Evolutionary conservation across 2,113 vertebrate species (phyloP), one percentile per base, ranked within the genome.

Genomic region (Bostrychus sinensis): DNA sequence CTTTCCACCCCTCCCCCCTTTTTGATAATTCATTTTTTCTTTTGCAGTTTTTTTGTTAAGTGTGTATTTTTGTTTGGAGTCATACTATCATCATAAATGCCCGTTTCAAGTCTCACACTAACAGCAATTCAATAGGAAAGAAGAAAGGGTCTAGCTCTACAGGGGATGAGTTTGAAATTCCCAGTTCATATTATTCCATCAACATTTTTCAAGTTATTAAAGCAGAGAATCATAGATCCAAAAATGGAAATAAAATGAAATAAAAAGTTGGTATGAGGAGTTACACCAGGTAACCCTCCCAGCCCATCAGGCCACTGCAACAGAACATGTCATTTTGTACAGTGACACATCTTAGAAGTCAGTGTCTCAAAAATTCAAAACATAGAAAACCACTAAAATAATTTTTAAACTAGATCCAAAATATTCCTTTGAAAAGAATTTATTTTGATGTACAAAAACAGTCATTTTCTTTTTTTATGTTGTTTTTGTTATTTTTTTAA

Each of bases 341-440:
- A 91, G 94, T 93, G 94, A 94, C 93, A 66, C 72, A 72, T 94
- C 91, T 84, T 90, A 90, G 92, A 94, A 94, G 88, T 91, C 85
- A 88, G 88, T 81, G 83, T 88, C 80, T 89, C 68, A 80, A 86
- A 91, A 89, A 88, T 56, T 84, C 89, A 83, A 89, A 96, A 97
- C 93, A 95, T 98, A 98, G 92, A 98, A 98, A 99, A 97, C 85
- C 93, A 93, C 93, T 94, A 95, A 98, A 97, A 96, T 96, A 95
- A 98, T 94, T 97, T 94, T 96, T 93, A 97, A 99, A 98, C 94
- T 96, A 97, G 95, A 96, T 97, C 94, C 96, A 95, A 98, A 94
- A 92, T 93, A 92, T 91, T 93, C 91, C 91, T 93, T 94, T 92
- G 92, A 94, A 97, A 97, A 96, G 93, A 97, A 96, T 95, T 91